Percentiles rank a stretch among this genome's conserved stretches.
Evolutionary conservation across 1,140 invertebrate species (phyloP).

Genomic region (Drosophila ananassae): DNA sequence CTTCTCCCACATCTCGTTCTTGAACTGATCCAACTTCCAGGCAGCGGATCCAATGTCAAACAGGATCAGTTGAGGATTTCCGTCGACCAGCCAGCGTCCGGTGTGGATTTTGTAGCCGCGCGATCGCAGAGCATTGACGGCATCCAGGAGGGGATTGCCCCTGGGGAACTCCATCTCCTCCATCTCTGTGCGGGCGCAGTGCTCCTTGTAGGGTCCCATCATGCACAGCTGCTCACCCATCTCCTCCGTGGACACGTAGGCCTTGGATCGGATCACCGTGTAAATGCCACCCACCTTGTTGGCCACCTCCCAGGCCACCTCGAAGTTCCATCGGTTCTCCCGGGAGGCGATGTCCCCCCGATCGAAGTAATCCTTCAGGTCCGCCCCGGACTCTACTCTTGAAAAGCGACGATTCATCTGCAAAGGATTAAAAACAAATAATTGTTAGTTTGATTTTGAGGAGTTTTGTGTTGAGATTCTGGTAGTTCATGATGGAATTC

Average conservation of each 20-base stretch:
- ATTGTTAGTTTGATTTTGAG: not conserved
- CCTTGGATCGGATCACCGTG: constrained; percentile 99
- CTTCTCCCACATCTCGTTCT: constrained; percentile 95
- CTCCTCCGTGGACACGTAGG: constrained; percentile 98
- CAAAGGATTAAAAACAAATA: constrained; percentile 1
- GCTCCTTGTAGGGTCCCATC: constrained; percentile 96
- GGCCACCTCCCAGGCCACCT: constrained; percentile 97
- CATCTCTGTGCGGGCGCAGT: constrained; percentile 96
- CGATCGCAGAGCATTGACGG: constrained; percentile 92
- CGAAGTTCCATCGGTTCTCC: constrained; percentile 98
- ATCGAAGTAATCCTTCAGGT: constrained; percentile 92
- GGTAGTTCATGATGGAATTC: not conserved
- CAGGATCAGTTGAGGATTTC: constrained; percentile 98
- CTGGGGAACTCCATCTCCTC: constrained; percentile 95
- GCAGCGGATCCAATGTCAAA: constrained; percentile 99
- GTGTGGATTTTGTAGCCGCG: constrained; percentile 97
- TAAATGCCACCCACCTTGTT: constrained; percentile 99
- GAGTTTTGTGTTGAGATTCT: not conserved
- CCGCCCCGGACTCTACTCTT: constrained; percentile 92
- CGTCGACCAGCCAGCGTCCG: constrained; percentile 99
- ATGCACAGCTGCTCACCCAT: constrained; percentile 99
- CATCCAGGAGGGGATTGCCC: constrained; percentile 90
- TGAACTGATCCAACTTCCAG: constrained; percentile 98
- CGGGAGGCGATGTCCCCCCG: constrained; percentile 91
- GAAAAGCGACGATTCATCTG: constrained; percentile 91